Conservation (phyloP, 2,797 vertebrate species). For the Poeciliopsis gracilis region DNA sequence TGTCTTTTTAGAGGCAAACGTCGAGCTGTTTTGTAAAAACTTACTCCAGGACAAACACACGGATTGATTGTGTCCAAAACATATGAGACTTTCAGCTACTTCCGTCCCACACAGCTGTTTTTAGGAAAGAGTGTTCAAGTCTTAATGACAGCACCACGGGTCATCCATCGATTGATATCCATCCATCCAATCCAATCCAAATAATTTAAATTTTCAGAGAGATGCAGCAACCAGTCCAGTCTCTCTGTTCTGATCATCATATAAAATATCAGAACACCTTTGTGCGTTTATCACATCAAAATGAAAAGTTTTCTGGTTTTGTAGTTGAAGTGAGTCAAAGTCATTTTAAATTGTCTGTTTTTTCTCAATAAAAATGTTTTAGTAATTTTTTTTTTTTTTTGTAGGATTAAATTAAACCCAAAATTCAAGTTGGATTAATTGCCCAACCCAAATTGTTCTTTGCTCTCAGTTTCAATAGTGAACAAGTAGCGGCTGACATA, state of each 20-base stretch:
- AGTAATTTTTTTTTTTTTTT: background rate
- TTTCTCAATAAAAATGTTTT: background rate
- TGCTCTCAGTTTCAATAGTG: background rate
- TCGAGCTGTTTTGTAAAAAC: background rate
- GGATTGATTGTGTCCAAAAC: background rate
- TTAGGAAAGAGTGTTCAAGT: background rate
- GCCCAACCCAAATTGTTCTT: background rate
- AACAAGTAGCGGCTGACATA: background rate
- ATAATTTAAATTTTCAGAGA: background rate
- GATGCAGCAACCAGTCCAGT: background rate
- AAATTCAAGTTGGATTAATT: background rate
- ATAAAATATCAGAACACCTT: background rate
- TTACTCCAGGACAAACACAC: background rate
- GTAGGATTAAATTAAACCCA: background rate
- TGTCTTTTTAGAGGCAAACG: background rate
- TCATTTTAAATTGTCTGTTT: background rate
- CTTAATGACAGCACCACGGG: background rate
- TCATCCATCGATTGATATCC: too few relatives aligned
- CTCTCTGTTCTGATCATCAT: background rate
- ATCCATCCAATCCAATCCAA: too few relatives aligned
- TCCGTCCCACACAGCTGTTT: background rate
- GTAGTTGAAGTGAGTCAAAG: background rate
- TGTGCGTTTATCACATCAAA: background rate
- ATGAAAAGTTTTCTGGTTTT: background rate
- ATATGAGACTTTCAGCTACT: background rate